A percentile compares a stretch with the other conserved stretches of the same genome.
Evolutionary conservation across 2,888 invertebrate genomes (phyloP).

Genomic region (Buathra laborator): DNA sequence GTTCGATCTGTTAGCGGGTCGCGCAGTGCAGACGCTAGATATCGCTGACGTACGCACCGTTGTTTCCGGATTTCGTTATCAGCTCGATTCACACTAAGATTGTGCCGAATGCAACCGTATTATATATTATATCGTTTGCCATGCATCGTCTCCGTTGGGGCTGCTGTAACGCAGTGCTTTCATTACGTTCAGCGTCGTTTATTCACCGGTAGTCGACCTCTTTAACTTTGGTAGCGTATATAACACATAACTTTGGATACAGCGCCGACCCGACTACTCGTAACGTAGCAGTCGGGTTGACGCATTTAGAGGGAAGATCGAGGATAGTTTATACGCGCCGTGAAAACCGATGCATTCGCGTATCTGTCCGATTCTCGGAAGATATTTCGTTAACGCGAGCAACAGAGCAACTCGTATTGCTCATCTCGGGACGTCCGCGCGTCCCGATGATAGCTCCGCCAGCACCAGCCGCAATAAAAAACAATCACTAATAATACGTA

Average conservation of each 20-base stretch:
- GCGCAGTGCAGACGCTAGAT: no score
- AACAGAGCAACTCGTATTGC: slow-evolving; percentile 42
- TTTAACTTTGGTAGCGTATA: slow-evolving; percentile 1
- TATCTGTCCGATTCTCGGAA: slow-evolving; percentile 50
- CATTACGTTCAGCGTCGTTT: neutral
- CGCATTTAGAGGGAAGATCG: slow-evolving; percentile 11
- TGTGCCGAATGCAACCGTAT: neutral
- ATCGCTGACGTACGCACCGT: neutral
- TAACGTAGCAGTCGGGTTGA: neutral
- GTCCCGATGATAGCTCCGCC: slow-evolving; percentile 13
- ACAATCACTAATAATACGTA: slow-evolving; percentile 79
- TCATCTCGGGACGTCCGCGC: slow-evolving; percentile 47
- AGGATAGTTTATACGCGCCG: slow-evolving; percentile 38
- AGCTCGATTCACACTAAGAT: neutral
- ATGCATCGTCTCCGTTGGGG: neutral
- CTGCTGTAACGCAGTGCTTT: neutral
- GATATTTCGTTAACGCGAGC: slow-evolving; percentile 53
- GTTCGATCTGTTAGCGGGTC: no score
- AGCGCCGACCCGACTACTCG: slow-evolving; percentile 11
- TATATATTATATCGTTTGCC: neutral
- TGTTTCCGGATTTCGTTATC: neutral
- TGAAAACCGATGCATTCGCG: slow-evolving; percentile 54
- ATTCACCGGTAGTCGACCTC: neutral
- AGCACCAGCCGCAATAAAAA: slow-evolving; percentile 24
- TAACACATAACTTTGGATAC: neutral